A percentile compares a stretch with the other conserved stretches of the same genome.
These are phyloP conservation scores for Phalacrocorax carbo DNA, from an alignment of 2,113 vertebrate species.

Conservation along the genomic window DNA sequence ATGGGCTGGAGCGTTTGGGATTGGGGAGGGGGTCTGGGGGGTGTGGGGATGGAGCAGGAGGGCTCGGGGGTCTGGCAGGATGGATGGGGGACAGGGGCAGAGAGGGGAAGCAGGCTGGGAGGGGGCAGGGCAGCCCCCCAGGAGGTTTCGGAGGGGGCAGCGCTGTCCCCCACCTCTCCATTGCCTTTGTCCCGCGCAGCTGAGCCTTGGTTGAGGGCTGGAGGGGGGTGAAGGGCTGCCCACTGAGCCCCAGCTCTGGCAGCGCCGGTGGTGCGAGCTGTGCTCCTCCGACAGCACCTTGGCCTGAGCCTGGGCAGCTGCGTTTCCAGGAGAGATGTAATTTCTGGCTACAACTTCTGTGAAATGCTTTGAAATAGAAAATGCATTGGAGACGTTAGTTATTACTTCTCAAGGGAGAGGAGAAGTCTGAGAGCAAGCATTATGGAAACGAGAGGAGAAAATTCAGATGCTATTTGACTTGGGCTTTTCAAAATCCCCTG, in stretches of 20 bases:
- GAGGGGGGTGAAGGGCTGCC: neutral
- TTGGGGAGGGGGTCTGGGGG: too few species aligned
- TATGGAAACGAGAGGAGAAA: neutral
- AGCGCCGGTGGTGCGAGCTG: neutral
- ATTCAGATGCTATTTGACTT: neutral
- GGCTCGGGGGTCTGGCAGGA: neutral
- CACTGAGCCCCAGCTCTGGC: neutral
- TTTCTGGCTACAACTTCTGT: neutral
- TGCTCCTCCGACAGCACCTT: neutral
- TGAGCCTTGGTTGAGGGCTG: too few species aligned
- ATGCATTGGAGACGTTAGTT: fast-evolving
- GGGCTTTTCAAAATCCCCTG: neutral
- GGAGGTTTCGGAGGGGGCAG: neutral
- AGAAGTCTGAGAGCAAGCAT: neutral
- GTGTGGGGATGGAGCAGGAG: too few species aligned
- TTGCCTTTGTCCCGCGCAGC: neutral
- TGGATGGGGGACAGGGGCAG: too few species aligned
- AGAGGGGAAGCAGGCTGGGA: neutral
- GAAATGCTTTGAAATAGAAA: neutral
- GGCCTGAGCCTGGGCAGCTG: fast-evolving
- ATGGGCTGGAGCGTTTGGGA: too few species aligned
- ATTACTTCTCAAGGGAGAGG: neutral
- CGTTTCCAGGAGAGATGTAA: fast-evolving
- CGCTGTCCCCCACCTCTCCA: neutral
- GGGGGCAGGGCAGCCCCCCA: neutral